A percentile compares a stretch with the other conserved stretches of the same genome.
These are phyloP conservation scores for Meloidogyne hapla DNA, from an alignment of 1,140 invertebrate species.

Conservation along the genomic window DNA sequence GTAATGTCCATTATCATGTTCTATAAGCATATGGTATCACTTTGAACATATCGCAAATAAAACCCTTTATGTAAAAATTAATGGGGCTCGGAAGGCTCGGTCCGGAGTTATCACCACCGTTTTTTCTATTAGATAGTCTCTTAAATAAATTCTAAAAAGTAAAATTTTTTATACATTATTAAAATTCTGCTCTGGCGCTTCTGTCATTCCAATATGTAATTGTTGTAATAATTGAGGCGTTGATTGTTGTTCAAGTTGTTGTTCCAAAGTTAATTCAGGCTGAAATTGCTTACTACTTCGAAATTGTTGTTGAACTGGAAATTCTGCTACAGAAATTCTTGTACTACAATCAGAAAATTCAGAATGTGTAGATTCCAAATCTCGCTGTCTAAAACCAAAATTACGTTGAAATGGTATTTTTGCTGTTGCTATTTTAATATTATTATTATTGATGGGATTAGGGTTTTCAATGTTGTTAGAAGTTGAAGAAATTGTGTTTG, in stretches of 20 bases:
- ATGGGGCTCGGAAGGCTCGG: no score
- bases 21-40: no score
- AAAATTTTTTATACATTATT: no score
- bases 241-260: conserved; percentile 1
- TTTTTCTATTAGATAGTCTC: no score
- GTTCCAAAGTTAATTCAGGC: background rate
- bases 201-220: background rate
- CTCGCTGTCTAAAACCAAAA: background rate
- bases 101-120: no score
- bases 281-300: background rate
- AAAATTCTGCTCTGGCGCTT: background rate
- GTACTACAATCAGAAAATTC: background rate
- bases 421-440: background rate
- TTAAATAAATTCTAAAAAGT: no score
- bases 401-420: background rate
- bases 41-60: no score
- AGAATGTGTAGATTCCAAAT: background rate
- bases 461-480: background rate
- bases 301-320: background rate
- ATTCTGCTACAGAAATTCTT: background rate
- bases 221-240: background rate
- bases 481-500: background rate
- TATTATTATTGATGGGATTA: background rate
- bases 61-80: no score
- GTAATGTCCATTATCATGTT: no score